These are phyloP conservation scores for Eupithecia subfuscata DNA, from an alignment of 2,888 invertebrate species.

Conservation along the genomic window DNA sequence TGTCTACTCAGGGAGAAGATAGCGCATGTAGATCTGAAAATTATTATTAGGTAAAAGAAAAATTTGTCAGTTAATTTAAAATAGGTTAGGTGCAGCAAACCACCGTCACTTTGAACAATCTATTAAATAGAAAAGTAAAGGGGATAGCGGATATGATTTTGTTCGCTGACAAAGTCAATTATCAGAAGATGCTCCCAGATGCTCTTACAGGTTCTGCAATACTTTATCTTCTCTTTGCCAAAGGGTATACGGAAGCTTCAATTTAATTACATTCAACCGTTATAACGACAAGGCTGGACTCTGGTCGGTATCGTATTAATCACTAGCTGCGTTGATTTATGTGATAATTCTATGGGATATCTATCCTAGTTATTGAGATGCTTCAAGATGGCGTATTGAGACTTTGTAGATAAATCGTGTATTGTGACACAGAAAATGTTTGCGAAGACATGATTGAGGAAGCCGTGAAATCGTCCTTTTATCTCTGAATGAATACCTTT, in stretches of 20 bases:
- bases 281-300: constrained; percentile 71
- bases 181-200: constrained; percentile 1
- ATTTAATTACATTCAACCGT: constrained; percentile 80
- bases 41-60: not conserved
- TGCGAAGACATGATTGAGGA: constrained; percentile 19
- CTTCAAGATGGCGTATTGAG: constrained; percentile 49
- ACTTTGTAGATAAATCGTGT: constrained; percentile 33
- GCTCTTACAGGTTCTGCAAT: constrained; percentile 6
- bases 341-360: constrained; percentile 75
- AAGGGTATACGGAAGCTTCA: constrained; percentile 71
- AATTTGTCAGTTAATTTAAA: not conserved
- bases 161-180: not conserved
- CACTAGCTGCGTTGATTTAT: constrained; percentile 77
- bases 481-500: not conserved
- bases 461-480: constrained; percentile 6
- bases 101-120: not conserved
- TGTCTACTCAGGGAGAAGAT: not conserved
- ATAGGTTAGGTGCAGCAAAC: not conserved
- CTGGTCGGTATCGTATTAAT: constrained; percentile 76
- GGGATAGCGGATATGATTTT: not conserved
- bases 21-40: not conserved
- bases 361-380: constrained; percentile 68
- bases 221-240: constrained; percentile 26
- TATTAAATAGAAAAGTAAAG: not conserved
- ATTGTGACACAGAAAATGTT: constrained; percentile 28